A percentile compares a stretch with the other conserved stretches of the same genome.
Evolutionary conservation across 2,888 invertebrate species (phyloP).

Genomic region (Aphodius granarius): DNA sequence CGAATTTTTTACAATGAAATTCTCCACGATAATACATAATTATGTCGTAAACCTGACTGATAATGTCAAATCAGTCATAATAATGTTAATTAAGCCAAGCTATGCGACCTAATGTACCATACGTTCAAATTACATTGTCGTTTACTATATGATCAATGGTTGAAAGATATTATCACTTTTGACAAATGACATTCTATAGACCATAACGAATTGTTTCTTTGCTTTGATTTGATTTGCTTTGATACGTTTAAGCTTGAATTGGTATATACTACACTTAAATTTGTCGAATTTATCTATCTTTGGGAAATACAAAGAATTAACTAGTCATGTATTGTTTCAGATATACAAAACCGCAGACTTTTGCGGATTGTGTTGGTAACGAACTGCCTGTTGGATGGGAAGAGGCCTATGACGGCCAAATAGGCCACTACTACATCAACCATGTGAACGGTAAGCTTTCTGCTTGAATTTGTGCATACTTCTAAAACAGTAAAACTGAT

Average conservation of each 20-base stretch:
- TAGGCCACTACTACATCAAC: conserved; percentile 96
- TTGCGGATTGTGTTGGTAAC: conserved; percentile 97
- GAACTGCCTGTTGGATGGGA: conserved; percentile 98
- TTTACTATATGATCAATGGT: too few relatives aligned
- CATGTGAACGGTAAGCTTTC: conserved; percentile 88
- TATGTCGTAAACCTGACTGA: background rate
- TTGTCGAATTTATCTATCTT: too few relatives aligned
- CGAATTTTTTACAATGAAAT: background rate
- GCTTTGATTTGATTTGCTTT: too few relatives aligned
- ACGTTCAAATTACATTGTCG: too few relatives aligned
- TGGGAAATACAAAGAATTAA: background rate
- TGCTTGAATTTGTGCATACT: too few relatives aligned
- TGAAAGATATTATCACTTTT: too few relatives aligned
- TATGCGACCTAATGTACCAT: background rate
- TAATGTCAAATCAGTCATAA: background rate
- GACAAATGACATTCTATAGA: too few relatives aligned
- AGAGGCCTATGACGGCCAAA: conserved; percentile 90
- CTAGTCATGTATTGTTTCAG: conserved; percentile 62
- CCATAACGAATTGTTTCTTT: too few relatives aligned
- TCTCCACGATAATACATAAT: background rate
- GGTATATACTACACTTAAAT: too few relatives aligned
- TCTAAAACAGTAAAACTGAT: too few relatives aligned
- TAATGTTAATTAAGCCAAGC: background rate
- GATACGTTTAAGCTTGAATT: too few relatives aligned
- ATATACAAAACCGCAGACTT: conserved; percentile 94